phyloP scores from a whole-genome alignment of 2,113 vertebrate genomes.

The Donacobius atricapilla region DNA sequence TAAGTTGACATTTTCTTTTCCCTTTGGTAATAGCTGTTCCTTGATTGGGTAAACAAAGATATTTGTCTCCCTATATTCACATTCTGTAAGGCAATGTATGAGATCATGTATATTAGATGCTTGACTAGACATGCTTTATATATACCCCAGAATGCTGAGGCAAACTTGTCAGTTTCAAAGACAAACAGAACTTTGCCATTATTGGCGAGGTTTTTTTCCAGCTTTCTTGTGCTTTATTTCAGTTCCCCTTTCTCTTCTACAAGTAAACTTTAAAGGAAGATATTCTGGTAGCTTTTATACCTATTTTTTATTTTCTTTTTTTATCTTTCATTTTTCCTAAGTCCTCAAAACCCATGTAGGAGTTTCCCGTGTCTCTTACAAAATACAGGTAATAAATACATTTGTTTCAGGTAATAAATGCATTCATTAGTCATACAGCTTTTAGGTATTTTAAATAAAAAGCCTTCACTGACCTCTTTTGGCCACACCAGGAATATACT shows the following conservation, averaged over 20 bases:
- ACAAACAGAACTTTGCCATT: not conserved
- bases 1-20: slow-evolving; percentile 61
- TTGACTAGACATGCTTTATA: not conserved
- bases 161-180: not conserved
- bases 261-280: not conserved
- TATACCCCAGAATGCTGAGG: not conserved
- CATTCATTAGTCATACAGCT: not conserved
- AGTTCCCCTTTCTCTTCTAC: not conserved
- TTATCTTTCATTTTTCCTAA: not conserved
- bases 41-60: not conserved
- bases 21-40: not conserved
- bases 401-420: not conserved
- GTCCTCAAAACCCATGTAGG: not conserved
- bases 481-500: not conserved
- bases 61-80: not conserved
- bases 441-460: not conserved
- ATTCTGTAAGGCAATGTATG: not conserved
- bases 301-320: not conserved
- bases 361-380: not conserved
- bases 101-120: not conserved
- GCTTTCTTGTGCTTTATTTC: not conserved
- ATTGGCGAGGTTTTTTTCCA: not conserved
- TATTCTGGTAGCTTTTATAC: not conserved
- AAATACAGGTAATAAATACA: not conserved
- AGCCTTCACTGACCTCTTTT: slow-evolving; percentile 54